Conservation (phyloP, 2,113 vertebrate genomes). For the Grus americana region DNA sequence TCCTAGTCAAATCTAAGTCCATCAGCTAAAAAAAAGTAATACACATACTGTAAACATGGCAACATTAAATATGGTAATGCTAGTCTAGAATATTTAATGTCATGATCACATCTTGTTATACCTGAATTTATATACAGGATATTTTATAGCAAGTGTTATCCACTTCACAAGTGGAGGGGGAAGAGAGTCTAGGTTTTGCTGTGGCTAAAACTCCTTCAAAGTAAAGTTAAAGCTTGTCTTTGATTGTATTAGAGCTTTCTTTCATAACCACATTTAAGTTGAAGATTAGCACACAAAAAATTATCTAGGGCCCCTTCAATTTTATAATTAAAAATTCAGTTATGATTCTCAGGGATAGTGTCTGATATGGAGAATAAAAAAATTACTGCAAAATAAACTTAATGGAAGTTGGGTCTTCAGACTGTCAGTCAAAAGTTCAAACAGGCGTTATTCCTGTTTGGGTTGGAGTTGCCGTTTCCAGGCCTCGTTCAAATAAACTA, state of each 20-base stretch:
- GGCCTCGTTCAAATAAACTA: conserved; percentile 99
- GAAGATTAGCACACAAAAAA: conserved; percentile 74
- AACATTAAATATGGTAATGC: conserved; percentile 78
- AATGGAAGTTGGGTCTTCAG: conserved; percentile 92
- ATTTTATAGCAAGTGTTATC: conserved; percentile 72
- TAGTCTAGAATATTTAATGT: conserved; percentile 79
- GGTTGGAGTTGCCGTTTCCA: conserved; percentile 96
- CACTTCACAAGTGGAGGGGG: conserved; percentile 60
- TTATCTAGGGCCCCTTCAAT: conserved; percentile 72
- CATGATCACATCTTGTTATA: conserved; percentile 77
- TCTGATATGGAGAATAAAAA: conserved; percentile 78
- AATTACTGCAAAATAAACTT: conserved; percentile 93
- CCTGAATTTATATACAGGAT: conserved; percentile 76
- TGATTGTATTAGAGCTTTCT: conserved; percentile 70
- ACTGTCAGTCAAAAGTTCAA: conserved; percentile 84
- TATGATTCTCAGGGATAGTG: conserved; percentile 71
- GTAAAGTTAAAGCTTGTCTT: conserved; percentile 86
- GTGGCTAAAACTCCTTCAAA: conserved; percentile 75
- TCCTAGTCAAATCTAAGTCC: conserved; percentile 76
- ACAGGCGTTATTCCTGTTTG: conserved; percentile 89
- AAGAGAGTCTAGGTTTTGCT: conserved; percentile 63
- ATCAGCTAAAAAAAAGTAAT: conserved; percentile 69
- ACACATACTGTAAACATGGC: conserved; percentile 79
- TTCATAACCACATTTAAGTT: conserved; percentile 66
- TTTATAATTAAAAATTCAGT: conserved; percentile 73